A percentile compares a stretch with the other conserved stretches of the same genome.
phyloP scores from a whole-genome alignment of 1,140 invertebrate genomes.

The Centruroides vittatus region DNA sequence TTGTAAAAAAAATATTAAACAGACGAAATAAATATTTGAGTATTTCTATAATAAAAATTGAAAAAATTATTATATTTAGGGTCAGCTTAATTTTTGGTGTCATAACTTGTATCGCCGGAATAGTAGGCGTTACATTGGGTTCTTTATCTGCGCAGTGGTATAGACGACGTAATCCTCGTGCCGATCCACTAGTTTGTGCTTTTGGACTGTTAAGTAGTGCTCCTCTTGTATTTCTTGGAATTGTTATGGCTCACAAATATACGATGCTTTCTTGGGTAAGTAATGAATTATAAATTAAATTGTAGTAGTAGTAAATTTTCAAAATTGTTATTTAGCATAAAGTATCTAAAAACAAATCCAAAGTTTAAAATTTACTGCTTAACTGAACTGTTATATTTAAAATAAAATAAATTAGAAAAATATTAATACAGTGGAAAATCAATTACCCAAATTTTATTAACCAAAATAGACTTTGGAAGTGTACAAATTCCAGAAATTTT shows the following conservation, averaged over 20 bases:
- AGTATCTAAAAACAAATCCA: too few relatives aligned
- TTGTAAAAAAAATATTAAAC: too few relatives aligned
- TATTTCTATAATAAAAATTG: too few relatives aligned
- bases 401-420: too few relatives aligned
- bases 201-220: slow-evolving; percentile 66
- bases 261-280: slow-evolving; percentile 47
- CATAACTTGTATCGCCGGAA: slow-evolving; percentile 79
- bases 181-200: slow-evolving; percentile 86
- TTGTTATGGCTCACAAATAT: slow-evolving; percentile 47
- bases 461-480: too few relatives aligned
- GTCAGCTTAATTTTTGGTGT: slow-evolving; percentile 82
- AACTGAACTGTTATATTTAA: too few relatives aligned
- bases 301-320: background rate
- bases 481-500: too few relatives aligned
- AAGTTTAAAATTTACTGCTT: too few relatives aligned
- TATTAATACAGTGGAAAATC: too few relatives aligned
- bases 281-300: background rate
- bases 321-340: too few relatives aligned
- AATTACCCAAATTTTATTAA: too few relatives aligned
- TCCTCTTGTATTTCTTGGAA: slow-evolving; percentile 64
- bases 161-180: slow-evolving; percentile 43
- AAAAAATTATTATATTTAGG: slow-evolving; percentile 33
- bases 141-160: slow-evolving; percentile 57
- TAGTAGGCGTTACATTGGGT: slow-evolving; percentile 81
- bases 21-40: too few relatives aligned